Conservation (phyloP, 2,113 vertebrate species). For the Arenaria interpres region DNA sequence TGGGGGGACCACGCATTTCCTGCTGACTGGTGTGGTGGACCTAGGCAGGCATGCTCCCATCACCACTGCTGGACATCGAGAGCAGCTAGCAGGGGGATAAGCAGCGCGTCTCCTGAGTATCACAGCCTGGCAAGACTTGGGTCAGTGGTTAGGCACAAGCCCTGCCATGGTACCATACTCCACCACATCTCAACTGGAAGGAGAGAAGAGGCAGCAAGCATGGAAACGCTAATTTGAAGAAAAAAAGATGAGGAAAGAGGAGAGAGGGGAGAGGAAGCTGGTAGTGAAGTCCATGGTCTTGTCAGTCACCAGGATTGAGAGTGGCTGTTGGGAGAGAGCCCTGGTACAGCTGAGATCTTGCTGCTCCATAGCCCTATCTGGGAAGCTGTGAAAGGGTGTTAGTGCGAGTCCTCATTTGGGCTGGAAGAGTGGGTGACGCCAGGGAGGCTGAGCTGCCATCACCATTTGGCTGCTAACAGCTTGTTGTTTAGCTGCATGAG, state of each 20-base stretch:
- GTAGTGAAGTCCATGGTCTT: not conserved
- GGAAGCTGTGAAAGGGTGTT: not conserved
- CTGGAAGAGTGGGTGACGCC: not conserved
- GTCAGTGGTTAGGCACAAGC: not conserved
- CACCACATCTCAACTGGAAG: not conserved
- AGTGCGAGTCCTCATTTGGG: not conserved
- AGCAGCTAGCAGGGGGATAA: not conserved
- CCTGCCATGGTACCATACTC: rapidly evolving
- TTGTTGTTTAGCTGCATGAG: not conserved
- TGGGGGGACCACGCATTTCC: not conserved
- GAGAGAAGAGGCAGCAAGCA: not conserved
- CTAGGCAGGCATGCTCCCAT: not conserved
- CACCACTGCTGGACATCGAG: rapidly evolving
- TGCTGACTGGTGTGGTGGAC: not conserved
- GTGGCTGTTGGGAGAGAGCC: not conserved
- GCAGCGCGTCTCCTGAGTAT: not conserved
- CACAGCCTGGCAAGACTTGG: not conserved
- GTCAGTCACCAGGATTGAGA: not conserved
- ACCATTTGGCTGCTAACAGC: not conserved
- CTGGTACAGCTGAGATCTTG: not conserved
- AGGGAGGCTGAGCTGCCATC: not conserved
- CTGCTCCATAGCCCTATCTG: not conserved
- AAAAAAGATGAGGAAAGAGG: not conserved
- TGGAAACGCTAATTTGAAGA: not conserved
- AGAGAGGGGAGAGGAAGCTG: not conserved